Evolutionary conservation across 2,113 vertebrate genomes (phyloP).

Genomic region (Xiphophorus couchianus): DNA sequence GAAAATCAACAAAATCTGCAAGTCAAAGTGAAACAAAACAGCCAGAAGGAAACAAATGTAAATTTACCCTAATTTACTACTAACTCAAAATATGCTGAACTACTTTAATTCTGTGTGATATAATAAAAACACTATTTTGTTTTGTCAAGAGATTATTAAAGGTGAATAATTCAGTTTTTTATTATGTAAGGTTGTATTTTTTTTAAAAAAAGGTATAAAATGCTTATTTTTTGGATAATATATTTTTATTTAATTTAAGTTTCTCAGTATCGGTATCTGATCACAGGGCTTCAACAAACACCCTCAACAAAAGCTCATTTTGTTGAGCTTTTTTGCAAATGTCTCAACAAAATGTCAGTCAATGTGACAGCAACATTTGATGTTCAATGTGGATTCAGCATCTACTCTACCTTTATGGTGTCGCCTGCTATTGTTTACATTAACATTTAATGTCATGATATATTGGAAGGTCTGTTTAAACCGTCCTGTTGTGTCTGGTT

Average conservation of each 20-base stretch:
- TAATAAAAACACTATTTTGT: not conserved
- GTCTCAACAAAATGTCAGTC: too few relatives aligned
- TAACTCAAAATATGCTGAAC: not conserved
- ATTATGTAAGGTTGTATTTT: not conserved
- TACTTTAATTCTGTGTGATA: not conserved
- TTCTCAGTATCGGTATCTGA: too few relatives aligned
- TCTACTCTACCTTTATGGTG: not conserved
- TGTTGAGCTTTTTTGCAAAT: too few relatives aligned
- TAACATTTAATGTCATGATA: not conserved
- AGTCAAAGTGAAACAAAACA: not conserved
- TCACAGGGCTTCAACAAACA: too few relatives aligned
- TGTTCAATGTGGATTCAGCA: not conserved
- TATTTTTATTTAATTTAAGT: too few relatives aligned
- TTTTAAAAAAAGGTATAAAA: too few relatives aligned
- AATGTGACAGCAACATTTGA: not conserved
- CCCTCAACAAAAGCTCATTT: too few relatives aligned
- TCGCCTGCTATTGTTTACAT: not conserved
- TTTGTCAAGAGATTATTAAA: not conserved
- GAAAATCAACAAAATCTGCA: not conserved
- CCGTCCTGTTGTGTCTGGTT: constrained; percentile 6
- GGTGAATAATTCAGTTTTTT: not conserved
- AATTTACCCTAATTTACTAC: not conserved
- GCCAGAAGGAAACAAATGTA: not conserved
- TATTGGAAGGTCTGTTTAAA: not conserved
- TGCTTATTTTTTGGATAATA: too few relatives aligned